A percentile compares a stretch with the other conserved stretches of the same genome.
Evolutionary conservation across 2,888 invertebrate species (phyloP).

Genomic region (Sphinx pinastri): DNA sequence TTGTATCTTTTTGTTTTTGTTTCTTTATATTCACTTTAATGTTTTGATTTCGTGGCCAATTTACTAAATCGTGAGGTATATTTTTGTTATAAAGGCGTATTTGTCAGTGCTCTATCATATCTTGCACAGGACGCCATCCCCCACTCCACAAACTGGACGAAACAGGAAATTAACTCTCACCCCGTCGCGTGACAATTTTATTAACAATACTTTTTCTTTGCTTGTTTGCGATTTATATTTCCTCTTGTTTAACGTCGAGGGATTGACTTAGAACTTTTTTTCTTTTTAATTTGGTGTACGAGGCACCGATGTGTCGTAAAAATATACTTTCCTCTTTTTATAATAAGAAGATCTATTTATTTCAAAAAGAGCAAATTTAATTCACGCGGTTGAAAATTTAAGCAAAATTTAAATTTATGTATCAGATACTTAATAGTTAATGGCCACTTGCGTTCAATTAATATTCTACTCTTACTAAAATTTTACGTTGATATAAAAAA

Average conservation of each 20-base stretch:
- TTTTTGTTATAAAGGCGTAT: background rate
- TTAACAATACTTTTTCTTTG: conserved; percentile 72
- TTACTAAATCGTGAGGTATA: too few relatives aligned
- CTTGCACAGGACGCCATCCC: conserved; percentile 35
- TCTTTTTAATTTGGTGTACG: background rate
- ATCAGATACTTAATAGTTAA: too few relatives aligned
- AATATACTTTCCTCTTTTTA: background rate
- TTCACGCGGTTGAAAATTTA: too few relatives aligned
- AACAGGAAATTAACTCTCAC: conserved; percentile 80
- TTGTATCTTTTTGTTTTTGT: too few relatives aligned
- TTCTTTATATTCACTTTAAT: too few relatives aligned
- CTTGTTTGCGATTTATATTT: conserved; percentile 49
- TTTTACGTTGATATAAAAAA: too few relatives aligned
- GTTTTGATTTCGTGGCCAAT: too few relatives aligned
- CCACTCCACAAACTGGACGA: conserved; percentile 59
- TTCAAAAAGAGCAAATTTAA: too few relatives aligned
- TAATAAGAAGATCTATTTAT: background rate
- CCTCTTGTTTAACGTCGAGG: conserved; percentile 25
- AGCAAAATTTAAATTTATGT: too few relatives aligned
- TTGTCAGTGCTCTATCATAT: conserved; percentile 29
- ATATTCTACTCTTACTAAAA: too few relatives aligned
- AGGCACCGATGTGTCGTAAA: background rate
- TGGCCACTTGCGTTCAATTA: too few relatives aligned
- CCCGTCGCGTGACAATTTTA: conserved; percentile 79
- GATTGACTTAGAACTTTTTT: background rate